Evolutionary conservation across 2,888 invertebrate species (phyloP).

Genomic region (Machimus atricapillus): DNA sequence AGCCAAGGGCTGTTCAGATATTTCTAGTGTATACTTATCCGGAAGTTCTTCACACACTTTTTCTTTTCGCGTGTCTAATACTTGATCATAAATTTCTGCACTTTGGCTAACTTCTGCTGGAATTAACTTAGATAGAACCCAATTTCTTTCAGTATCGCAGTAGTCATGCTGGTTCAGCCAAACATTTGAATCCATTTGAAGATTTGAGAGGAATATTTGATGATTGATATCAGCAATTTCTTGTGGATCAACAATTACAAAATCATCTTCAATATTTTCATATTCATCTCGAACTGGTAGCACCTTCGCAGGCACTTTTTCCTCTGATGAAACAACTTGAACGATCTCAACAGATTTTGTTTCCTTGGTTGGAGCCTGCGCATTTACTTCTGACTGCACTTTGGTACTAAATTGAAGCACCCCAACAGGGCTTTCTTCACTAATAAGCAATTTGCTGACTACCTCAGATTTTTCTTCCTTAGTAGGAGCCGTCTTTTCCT

Average conservation of each 20-base stretch:
- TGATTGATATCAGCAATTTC: constrained; percentile 51
- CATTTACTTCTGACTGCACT: not conserved
- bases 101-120: not conserved
- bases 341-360: not conserved
- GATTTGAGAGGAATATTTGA: constrained; percentile 51
- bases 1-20: not conserved
- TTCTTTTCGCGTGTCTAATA: not conserved
- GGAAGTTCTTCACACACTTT: not conserved
- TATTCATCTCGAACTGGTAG: not conserved
- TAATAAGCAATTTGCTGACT: not conserved
- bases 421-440: not conserved
- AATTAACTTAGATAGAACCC: constrained; percentile 51
- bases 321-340: not conserved
- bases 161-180: constrained; percentile 71
- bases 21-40: not conserved
- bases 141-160: constrained; percentile 72
- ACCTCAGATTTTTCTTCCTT: not conserved
- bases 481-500: not conserved
- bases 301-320: not conserved
- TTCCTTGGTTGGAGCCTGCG: not conserved
- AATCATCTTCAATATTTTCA: constrained; percentile 49
- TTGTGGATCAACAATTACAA: constrained; percentile 54
- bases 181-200: constrained; percentile 55
- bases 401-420: not conserved
- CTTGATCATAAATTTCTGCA: not conserved